These are phyloP conservation scores for human (Homo sapiens) DNA, from an alignment of 2,113 vertebrate genomes.

Conservation along the genomic window GRCh38 chr3:143400001-143400500, in stretches of 20 bases:
- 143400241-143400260: background rate
- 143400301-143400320: background rate
- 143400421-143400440: too few relatives aligned
- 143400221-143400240: background rate
- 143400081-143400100: background rate
- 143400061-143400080: background rate
- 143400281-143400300: background rate
- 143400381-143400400: too few relatives aligned
- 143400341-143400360: too few relatives aligned
- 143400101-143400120: conserved; percentile 7
- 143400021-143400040: background rate
- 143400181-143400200: background rate
- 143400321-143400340: background rate
- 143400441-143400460: too few relatives aligned
- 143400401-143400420: too few relatives aligned
- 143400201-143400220: background rate
- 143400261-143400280: background rate
- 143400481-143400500: too few relatives aligned
- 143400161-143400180: background rate
- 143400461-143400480: too few relatives aligned
- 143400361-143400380: too few relatives aligned
- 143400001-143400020: background rate
- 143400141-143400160: background rate
- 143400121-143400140: background rate
- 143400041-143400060: background rate